Conservation (phyloP, 2,113 vertebrate species). For the Zosterops pallidus region DNA sequence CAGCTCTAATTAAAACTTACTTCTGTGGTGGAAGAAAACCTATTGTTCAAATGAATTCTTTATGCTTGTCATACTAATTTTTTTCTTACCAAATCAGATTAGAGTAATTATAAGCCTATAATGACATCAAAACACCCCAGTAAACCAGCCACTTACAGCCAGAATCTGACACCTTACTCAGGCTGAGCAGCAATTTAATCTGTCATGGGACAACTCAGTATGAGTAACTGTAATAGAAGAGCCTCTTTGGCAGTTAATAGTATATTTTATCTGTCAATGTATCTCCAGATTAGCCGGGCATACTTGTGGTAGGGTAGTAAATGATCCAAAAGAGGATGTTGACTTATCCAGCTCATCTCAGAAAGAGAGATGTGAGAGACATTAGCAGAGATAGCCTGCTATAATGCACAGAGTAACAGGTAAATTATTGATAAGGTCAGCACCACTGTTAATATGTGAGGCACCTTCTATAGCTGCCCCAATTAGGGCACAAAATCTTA, state of each 20-base stretch:
- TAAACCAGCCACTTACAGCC: constrained; percentile 40
- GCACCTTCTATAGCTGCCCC: constrained; percentile 7
- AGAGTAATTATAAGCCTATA: constrained; percentile 49
- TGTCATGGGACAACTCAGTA: constrained; percentile 14
- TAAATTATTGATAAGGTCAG: constrained; percentile 19
- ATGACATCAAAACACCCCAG: constrained; percentile 32
- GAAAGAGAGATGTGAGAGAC: not conserved
- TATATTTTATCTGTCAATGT: constrained; percentile 15
- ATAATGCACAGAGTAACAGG: not conserved
- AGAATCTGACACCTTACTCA: constrained; percentile 43
- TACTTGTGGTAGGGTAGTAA: not conserved
- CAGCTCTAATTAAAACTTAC: constrained; percentile 50
- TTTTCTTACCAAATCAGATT: constrained; percentile 55
- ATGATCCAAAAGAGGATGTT: not conserved
- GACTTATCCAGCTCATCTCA: not conserved
- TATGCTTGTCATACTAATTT: constrained; percentile 36
- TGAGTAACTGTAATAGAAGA: constrained; percentile 19
- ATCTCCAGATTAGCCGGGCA: not conserved
- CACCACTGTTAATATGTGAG: not conserved
- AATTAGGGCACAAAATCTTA: constrained; percentile 26
- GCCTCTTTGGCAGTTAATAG: constrained; percentile 17
- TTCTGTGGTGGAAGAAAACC: constrained; percentile 11
- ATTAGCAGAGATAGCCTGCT: not conserved
- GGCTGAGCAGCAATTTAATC: constrained; percentile 45
- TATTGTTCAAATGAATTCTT: constrained; percentile 53